A percentile compares a stretch with the other conserved stretches of the same genome.
Conservation (phyloP, 2,888 invertebrate species). For the Napeogenes sylphis region DNA sequence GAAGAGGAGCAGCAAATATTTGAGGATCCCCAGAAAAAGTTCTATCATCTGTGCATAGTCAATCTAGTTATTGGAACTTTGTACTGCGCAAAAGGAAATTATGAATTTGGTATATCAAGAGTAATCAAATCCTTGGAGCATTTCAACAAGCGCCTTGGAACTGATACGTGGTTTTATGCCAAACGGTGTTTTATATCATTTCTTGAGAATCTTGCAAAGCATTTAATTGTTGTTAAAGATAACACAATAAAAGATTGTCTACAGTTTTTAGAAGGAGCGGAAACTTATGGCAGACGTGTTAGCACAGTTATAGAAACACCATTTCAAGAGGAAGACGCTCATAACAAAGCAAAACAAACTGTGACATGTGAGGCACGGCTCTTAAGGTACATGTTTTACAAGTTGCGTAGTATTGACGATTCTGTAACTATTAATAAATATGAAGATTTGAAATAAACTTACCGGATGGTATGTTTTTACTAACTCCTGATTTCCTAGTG, state of each 20-base stretch:
- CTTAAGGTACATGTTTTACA: constrained; percentile 87
- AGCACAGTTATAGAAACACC: constrained; percentile 90
- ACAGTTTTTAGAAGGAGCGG: constrained; percentile 93
- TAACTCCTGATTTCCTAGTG: constrained; percentile 66
- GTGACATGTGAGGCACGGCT: constrained; percentile 93
- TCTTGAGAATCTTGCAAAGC: constrained; percentile 92
- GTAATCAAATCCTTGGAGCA: constrained; percentile 98
- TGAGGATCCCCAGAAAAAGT: constrained; percentile 95
- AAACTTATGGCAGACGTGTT: constrained; percentile 89
- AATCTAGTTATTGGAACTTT: constrained; percentile 99
- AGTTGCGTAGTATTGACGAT: constrained; percentile 77
- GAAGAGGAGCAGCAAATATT: constrained; percentile 96
- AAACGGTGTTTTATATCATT: constrained; percentile 97
- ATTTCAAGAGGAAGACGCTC: constrained; percentile 82
- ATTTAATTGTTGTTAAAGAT: constrained; percentile 92
- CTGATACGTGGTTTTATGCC: constrained; percentile 99
- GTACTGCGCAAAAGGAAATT: constrained; percentile 99
- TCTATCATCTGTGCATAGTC: constrained; percentile 97
- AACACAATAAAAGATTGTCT: constrained; percentile 91
- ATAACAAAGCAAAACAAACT: constrained; percentile 89
- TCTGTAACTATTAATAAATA: constrained; percentile 74
- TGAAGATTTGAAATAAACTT: constrained; percentile 70
- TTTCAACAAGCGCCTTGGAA: constrained; percentile 94
- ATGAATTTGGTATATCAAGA: constrained; percentile 98
- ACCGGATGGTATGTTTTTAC: constrained; percentile 68